A percentile compares a stretch with the other conserved stretches of the same genome.
These are phyloP conservation scores for Sipha flava DNA, from an alignment of 1,140 invertebrate species.

Conservation along the genomic window DNA sequence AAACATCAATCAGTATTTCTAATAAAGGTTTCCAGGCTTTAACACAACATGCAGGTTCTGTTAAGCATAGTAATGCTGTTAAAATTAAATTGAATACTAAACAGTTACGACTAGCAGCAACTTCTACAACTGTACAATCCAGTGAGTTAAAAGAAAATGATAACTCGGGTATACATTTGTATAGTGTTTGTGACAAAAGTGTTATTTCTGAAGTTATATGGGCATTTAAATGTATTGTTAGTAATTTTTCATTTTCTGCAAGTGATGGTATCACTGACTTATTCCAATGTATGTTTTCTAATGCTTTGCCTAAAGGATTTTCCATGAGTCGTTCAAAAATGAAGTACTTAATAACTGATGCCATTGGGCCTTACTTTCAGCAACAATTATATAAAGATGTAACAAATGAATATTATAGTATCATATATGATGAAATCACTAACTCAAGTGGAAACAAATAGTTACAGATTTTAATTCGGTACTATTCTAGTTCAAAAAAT, in stretches of 20 bases:
- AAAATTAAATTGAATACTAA: not conserved
- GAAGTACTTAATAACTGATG: not conserved
- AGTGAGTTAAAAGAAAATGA: not conserved
- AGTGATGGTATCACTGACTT: not conserved
- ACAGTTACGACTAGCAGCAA: not conserved
- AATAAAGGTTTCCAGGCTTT: not conserved
- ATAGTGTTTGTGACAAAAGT: not conserved
- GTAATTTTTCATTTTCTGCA: not conserved
- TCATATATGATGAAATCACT: not conserved
- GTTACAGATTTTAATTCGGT: not conserved
- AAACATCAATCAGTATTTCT: too few species aligned
- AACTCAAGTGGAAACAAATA: not conserved
- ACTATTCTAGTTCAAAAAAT: not conserved
- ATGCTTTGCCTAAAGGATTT: not conserved
- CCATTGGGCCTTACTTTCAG: too few species aligned
- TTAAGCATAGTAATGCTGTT: not conserved
- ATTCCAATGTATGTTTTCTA: not conserved
- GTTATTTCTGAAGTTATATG: not conserved
- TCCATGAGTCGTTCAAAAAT: not conserved
- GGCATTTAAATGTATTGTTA: not conserved
- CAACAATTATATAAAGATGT: too few species aligned
- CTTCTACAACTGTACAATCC: not conserved
- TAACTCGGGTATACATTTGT: not conserved
- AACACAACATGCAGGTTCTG: not conserved
- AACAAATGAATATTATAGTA: not conserved